Conservation (phyloP, 2,888 invertebrate genomes). For the Danaus chrysippus region DNA sequence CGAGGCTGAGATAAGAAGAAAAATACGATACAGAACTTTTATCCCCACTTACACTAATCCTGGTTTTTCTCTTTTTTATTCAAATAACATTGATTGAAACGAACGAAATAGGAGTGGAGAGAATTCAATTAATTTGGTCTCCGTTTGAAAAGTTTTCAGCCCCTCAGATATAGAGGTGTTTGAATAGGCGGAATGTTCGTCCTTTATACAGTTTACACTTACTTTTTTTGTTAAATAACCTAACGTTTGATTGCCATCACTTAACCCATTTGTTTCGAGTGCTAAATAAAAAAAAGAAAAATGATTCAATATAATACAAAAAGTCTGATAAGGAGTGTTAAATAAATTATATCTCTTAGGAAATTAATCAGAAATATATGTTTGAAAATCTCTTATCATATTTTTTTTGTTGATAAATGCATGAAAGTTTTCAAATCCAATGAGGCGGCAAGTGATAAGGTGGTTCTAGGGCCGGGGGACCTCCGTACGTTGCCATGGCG, state of each 20-base stretch:
- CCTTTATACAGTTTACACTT: too few species aligned
- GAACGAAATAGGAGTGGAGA: constrained; percentile 46
- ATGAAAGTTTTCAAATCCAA: constrained; percentile 43
- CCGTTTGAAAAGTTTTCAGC: constrained; percentile 55
- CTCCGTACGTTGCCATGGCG: constrained; percentile 48
- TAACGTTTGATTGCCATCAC: too few species aligned
- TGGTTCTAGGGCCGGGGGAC: constrained; percentile 40
- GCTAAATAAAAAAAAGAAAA: too few species aligned
- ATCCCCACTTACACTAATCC: constrained; percentile 38
- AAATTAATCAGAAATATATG: too few species aligned
- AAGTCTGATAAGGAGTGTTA: too few species aligned
- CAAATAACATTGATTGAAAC: constrained; percentile 53
- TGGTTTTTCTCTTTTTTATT: constrained; percentile 43
- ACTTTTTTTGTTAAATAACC: too few species aligned
- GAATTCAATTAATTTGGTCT: constrained; percentile 56
- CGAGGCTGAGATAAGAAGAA: constrained; percentile 13
- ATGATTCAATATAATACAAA: too few species aligned
- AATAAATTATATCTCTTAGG: too few species aligned
- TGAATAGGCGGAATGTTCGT: constrained; percentile 36
- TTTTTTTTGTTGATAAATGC: background rate
- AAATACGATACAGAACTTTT: constrained; percentile 24
- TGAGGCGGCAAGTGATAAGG: constrained; percentile 64
- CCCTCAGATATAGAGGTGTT: background rate
- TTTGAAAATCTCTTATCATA: too few species aligned
- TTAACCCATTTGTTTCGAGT: too few species aligned